Evolutionary conservation across 92 coral and sea anemone genomes (phyloP).

Genomic region (Bergia sp.): DNA sequence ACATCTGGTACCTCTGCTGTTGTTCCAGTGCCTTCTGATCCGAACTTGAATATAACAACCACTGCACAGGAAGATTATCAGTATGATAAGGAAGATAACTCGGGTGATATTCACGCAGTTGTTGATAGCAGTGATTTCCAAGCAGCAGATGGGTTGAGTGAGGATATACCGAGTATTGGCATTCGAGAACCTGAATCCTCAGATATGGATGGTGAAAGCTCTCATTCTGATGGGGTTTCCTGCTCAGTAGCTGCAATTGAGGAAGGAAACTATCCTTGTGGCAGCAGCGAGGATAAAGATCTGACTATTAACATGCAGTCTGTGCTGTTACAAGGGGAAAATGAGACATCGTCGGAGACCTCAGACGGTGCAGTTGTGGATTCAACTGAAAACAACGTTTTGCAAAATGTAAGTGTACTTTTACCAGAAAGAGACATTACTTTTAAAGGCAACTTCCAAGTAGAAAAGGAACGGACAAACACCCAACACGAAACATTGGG

Average conservation of each 20-base stretch:
- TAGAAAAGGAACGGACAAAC: background rate
- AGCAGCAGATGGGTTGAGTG: conserved; percentile 6
- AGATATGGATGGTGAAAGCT: background rate
- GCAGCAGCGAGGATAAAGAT: background rate
- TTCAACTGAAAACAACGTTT: conserved; percentile 26
- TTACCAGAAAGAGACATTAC: background rate
- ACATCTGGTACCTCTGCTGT: conserved; percentile 19
- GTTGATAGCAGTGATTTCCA: conserved; percentile 8
- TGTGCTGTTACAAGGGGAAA: background rate
- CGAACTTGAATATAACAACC: background rate
- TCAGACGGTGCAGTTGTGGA: conserved; percentile 6
- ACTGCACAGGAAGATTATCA: background rate
- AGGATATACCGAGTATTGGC: background rate
- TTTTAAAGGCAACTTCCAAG: background rate
- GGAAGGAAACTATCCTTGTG: background rate
- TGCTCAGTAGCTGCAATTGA: conserved; percentile 2
- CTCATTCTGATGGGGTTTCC: conserved; percentile 13
- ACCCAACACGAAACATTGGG: background rate
- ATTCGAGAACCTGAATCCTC: background rate
- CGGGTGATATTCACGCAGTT: conserved; percentile 12
- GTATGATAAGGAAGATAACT: background rate
- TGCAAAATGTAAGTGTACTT: background rate
- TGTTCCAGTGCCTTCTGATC: background rate
- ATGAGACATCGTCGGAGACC: background rate
- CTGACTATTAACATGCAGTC: background rate